Conservation (phyloP, 2,797 vertebrate species). For the Otus scops region DNA sequence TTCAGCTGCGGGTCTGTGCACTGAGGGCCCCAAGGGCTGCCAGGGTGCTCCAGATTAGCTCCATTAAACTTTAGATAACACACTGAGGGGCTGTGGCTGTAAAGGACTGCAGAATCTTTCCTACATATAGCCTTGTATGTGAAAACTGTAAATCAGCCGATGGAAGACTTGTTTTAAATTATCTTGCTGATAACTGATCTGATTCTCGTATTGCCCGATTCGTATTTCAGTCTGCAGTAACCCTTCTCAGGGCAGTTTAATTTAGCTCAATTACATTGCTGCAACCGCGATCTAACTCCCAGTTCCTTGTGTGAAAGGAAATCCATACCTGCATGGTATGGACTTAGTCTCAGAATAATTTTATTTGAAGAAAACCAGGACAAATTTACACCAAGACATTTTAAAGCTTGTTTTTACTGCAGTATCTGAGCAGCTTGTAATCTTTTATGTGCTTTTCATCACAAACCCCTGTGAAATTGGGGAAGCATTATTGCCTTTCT, state of each 20-base stretch:
- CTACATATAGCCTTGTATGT: neutral
- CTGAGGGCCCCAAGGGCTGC: neutral
- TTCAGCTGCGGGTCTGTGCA: neutral
- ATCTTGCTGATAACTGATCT: neutral
- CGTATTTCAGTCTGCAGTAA: neutral
- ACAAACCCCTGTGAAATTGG: neutral
- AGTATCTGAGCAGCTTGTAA: neutral
- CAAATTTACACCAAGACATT: neutral
- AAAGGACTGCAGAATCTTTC: neutral
- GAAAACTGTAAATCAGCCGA: neutral
- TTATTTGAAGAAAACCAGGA: neutral
- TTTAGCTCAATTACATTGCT: neutral
- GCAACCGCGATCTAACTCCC: rapidly evolving
- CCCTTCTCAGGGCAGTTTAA: neutral
- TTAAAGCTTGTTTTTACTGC: neutral
- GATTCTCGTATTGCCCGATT: neutral
- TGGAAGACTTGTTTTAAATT: neutral
- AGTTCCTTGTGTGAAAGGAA: neutral
- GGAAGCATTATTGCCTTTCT: neutral
- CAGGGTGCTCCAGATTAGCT: neutral
- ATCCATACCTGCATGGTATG: neutral
- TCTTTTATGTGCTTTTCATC: neutral
- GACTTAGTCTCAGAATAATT: neutral
- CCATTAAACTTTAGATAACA: neutral
- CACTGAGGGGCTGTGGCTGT: neutral